A percentile compares a stretch with the other conserved stretches of the same genome.
Evolutionary conservation across 2,888 invertebrate genomes (phyloP).

Genomic region (Archips crataeganus): DNA sequence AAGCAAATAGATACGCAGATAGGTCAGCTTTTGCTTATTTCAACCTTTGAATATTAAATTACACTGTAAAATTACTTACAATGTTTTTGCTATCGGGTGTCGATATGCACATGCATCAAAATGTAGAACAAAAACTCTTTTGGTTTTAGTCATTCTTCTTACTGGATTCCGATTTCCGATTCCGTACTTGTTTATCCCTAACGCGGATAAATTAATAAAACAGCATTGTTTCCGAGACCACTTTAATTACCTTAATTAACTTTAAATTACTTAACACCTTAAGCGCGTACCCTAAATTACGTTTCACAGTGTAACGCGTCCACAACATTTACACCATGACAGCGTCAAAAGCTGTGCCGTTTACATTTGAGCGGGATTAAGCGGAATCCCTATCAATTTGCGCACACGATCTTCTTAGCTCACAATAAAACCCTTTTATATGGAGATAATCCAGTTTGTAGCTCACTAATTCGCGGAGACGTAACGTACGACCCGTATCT

Average conservation of each 20-base stretch:
- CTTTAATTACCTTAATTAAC: neutral
- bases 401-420: conserved; percentile 59
- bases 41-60: too few relatives aligned
- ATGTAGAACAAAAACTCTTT: neutral
- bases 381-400: conserved; percentile 48
- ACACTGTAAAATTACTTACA: too few relatives aligned
- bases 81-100: too few relatives aligned
- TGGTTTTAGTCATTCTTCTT: too few relatives aligned
- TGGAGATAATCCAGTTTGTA: conserved; percentile 67
- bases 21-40: too few relatives aligned
- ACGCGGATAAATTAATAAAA: neutral
- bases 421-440: conserved; percentile 63
- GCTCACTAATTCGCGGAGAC: conserved; percentile 60
- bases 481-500: conserved; percentile 63
- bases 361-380: conserved; percentile 42
- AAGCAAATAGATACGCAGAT: too few relatives aligned
- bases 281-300: neutral
- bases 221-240: neutral
- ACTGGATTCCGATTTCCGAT: neutral
- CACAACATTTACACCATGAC: conserved; percentile 25
- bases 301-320: conserved; percentile 2
- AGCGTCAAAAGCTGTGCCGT: conserved; percentile 41
- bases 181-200: neutral
- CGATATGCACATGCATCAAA: too few relatives aligned
- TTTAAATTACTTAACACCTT: conserved; percentile 5